A percentile compares a stretch with the other conserved stretches of the same genome.
Conservation (phyloP, 1,140 invertebrate species). For the Caenorhabditis inopinata region DNA sequence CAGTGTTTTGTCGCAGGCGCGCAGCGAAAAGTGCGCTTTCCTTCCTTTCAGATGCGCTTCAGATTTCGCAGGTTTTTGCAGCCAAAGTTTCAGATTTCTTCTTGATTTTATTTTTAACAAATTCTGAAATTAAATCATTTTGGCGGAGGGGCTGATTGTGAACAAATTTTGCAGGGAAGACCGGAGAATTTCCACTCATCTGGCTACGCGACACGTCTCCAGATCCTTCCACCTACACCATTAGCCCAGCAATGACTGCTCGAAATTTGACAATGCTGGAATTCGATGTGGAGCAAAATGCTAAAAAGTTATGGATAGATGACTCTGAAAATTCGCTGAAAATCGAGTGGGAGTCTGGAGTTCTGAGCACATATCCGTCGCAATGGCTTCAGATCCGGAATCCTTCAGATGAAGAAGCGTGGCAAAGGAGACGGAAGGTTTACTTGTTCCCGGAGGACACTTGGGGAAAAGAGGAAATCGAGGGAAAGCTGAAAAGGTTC, state of each 20-base stretch:
- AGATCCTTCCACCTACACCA: constrained; percentile 55
- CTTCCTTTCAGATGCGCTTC: too few species aligned
- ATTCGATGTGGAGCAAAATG: constrained; percentile 53
- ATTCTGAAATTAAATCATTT: too few species aligned
- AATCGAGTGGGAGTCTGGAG: constrained; percentile 27
- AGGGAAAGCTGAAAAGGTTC: constrained; percentile 50
- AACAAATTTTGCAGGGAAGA: constrained; percentile 49
- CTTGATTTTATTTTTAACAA: too few species aligned
- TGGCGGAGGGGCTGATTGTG: too few species aligned
- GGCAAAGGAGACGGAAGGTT: constrained; percentile 42
- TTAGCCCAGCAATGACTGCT: constrained; percentile 58
- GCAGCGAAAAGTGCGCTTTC: too few species aligned
- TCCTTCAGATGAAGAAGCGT: constrained; percentile 41
- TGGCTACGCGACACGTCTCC: constrained; percentile 60
- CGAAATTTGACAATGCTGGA: constrained; percentile 51
- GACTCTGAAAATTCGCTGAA: constrained; percentile 45
- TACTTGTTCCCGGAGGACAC: constrained; percentile 51
- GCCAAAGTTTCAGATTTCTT: too few species aligned
- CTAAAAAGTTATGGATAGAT: constrained; percentile 22
- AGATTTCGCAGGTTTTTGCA: too few species aligned
- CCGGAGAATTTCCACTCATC: constrained; percentile 55
- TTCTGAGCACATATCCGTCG: constrained; percentile 47
- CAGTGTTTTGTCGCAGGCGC: too few species aligned
- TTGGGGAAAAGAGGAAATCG: constrained; percentile 56
- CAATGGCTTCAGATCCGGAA: constrained; percentile 57